Base-by-base conservation (phyloP, 1,140 invertebrate genomes). In the Geopemphigus sp. region DNA sequence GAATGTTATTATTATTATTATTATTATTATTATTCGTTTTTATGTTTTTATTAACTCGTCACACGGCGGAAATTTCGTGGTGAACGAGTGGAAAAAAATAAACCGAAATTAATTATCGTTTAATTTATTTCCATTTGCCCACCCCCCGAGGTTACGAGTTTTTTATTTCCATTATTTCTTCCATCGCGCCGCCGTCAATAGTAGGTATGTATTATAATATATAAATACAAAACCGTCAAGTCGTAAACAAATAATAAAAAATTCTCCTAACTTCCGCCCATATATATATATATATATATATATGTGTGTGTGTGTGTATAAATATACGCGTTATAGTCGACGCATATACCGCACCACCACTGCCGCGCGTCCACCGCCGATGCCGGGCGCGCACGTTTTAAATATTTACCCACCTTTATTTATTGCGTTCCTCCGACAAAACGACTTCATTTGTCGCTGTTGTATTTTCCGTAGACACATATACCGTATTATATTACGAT, bases 41-140 rank as follows among this genome's bases (percentile, higher is more conserved):
- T 61, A 78, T 78, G 74, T 78, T 63, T 78, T 78, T 78, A 78
- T 78, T 78, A 78, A 78, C 54, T 78, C 74, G 74, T 78, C 74
- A 78, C 74, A 61, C 29, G 57, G 47, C 47, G 1, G 14, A 12
- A 50, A 50, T 50, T 12, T 50, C 19, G 61, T 10, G 17, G 19
- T 4, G 63, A 68, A 47, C n/a, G n/a, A 66, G 11, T 5, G 17
- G 29, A 15, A 63, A 15, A 45, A 17, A 78, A n/a, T 63, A 45
- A 24, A 76, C 54, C 54, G 22, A 76, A 78, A 78, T 78, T 78
- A 78, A 78, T 78, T 78, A 78, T 78, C 74, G 74, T 61, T 78
- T 78, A 78, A 78, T 78, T 78, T 78, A 78, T 78, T 63, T 78
- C 61, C 74, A 78, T 78, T 78, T 47, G 45, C 57, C 56, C 57